Base-by-base conservation (phyloP, 2,888 invertebrate species). In the Ischnus inquisitorius region DNA sequence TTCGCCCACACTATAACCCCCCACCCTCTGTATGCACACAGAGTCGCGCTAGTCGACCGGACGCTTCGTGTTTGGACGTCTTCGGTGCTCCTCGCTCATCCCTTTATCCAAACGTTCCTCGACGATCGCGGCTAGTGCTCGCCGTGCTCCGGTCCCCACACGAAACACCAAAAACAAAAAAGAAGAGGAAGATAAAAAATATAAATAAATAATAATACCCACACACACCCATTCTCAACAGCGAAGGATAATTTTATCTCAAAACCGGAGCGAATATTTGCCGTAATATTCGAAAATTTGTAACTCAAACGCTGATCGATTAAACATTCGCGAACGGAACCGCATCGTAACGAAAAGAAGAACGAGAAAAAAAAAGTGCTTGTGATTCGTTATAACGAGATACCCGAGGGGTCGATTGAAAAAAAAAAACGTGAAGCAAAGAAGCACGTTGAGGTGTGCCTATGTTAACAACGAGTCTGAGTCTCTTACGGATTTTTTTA, bases 61-160 rank as follows among this genome's bases (percentile, higher is more conserved):
- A 84, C 81, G 84, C 80, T 84, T 81, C 78, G 84, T 84, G 81
- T 78, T 84, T 84, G 77, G 79, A 81, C 84, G 81, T 84, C 81
- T 84, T 84, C 84, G 81, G 72, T 80, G 81, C 69, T 64, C 64
- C 75, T 48, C 62, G 75, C 64, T 75, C 75, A 75, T 75, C 75
- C 75, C 75, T 75, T 75, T 34, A 64, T 64, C 75, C 75, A 75
- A 75, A 75, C 75, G 75, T 64, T 75, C 64, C 75, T 64, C 75
- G 75, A 64, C 75, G 48, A 75, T 75, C 75, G 75, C 75, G 64
- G 75, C 64, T 75, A 48, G 46, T 62, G 75, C 46, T 75, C 19
- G 64, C 75, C 64, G 62, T 64, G 64, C 60, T 41, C 72, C n/a
- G 57, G 28, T 28, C 16, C 16, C n/a, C 46, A 34, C 28, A 72